phyloP scores from a whole-genome alignment of 2,888 invertebrate species.

The Acleris holmiana region DNA sequence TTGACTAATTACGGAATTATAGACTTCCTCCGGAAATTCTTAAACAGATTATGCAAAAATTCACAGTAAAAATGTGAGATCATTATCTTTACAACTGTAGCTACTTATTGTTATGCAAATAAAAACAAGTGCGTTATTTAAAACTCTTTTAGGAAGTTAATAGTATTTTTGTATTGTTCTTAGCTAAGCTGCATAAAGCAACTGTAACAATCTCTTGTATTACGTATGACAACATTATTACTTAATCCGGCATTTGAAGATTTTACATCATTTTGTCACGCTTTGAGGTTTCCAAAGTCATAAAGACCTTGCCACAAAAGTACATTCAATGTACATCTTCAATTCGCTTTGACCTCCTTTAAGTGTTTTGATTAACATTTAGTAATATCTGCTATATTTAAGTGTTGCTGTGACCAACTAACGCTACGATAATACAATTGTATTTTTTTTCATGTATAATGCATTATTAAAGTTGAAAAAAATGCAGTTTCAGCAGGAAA shows the following conservation, averaged over 20 bases:
- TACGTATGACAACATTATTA: constrained; percentile 19
- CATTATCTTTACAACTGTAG: constrained; percentile 14
- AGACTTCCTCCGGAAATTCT: constrained; percentile 11
- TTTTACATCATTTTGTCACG: constrained; percentile 20
- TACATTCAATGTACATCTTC: too few species aligned
- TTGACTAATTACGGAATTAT: too few species aligned
- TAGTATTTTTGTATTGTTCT: neutral
- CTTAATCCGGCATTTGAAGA: constrained; percentile 11
- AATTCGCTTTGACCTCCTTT: too few species aligned
- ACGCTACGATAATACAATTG: too few species aligned
- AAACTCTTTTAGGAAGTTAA: neutral
- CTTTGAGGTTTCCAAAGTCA: neutral
- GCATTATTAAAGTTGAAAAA: too few species aligned
- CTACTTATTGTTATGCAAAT: constrained; percentile 18
- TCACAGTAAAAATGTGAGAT: neutral
- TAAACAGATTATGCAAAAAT: constrained; percentile 7
- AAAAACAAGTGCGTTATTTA: neutral
- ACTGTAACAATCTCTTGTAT: constrained; percentile 13
- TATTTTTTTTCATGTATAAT: too few species aligned
- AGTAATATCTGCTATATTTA: too few species aligned
- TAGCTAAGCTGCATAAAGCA: neutral
- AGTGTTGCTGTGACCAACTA: too few species aligned
- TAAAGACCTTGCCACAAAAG: neutral
- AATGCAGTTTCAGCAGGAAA: too few species aligned
- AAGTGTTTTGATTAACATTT: too few species aligned